Evolutionary conservation across 2,888 invertebrate species (phyloP).

Genomic region (Leucania comma): DNA sequence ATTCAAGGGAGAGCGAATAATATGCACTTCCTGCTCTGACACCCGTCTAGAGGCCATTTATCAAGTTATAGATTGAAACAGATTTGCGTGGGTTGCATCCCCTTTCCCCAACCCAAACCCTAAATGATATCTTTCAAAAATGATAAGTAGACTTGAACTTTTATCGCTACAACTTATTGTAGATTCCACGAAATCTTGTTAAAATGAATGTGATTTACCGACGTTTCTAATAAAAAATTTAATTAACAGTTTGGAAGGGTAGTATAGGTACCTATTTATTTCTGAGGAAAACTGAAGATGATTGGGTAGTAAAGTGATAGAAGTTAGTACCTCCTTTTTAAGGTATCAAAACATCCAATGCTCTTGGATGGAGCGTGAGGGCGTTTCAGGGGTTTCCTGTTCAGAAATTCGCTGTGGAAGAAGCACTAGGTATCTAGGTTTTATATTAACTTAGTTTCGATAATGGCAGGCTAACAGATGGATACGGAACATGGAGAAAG

Average conservation of each 20-base stretch:
- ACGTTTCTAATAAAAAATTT: no score
- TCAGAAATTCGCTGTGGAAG: not conserved
- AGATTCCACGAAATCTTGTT: not conserved
- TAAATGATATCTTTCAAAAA: not conserved
- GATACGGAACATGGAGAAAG: conserved; percentile 96
- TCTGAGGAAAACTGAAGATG: no score
- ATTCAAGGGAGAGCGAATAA: not conserved
- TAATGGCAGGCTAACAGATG: conserved; percentile 95
- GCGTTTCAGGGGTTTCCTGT: no score
- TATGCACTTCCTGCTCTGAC: conserved; percentile 13
- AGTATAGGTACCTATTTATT: not conserved
- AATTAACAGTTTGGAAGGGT: no score
- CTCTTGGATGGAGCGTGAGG: no score
- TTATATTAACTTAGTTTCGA: not conserved
- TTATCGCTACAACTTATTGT: not conserved
- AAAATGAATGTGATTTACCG: not conserved
- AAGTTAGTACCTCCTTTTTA: no score
- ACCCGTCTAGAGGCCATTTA: not conserved
- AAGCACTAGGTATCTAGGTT: not conserved
- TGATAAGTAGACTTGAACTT: not conserved
- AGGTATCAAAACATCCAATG: no score
- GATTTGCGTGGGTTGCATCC: not conserved
- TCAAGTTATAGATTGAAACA: not conserved
- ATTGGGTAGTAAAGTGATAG: not conserved
- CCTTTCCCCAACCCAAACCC: not conserved